A percentile compares a stretch with the other conserved stretches of the same genome.
phyloP scores from a whole-genome alignment of 1,140 invertebrate species.

The Bombyx mandarina region DNA sequence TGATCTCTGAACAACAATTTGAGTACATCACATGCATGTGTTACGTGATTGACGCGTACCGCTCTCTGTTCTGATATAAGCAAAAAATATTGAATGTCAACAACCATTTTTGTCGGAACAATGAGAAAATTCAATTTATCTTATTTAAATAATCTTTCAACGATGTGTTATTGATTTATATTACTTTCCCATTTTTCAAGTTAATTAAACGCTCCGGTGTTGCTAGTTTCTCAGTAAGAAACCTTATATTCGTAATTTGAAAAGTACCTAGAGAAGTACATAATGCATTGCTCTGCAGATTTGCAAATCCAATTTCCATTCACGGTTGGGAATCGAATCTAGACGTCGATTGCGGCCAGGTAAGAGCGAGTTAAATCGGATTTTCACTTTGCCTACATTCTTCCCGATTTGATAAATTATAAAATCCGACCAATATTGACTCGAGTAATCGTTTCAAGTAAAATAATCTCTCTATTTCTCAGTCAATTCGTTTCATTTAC shows the following conservation, averaged over 20 bases:
- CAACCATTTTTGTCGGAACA: slow-evolving; percentile 8
- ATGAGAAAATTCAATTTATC: too few relatives aligned
- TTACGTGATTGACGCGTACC: slow-evolving; percentile 45
- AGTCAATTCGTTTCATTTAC: too few relatives aligned
- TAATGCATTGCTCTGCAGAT: slow-evolving; percentile 49
- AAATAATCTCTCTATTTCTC: too few relatives aligned
- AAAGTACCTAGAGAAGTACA: slow-evolving; percentile 32
- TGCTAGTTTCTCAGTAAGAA: slow-evolving; percentile 1
- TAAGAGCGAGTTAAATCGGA: slow-evolving; percentile 45
- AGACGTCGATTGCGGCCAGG: slow-evolving; percentile 50
- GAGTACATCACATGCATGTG: slow-evolving; percentile 41
- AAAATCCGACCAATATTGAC: slow-evolving; percentile 6
- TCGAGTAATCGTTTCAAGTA: too few relatives aligned
- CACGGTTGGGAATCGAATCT: slow-evolving; percentile 44
- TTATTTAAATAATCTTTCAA: too few relatives aligned
- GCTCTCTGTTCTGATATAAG: slow-evolving; percentile 15
- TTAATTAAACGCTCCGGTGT: not conserved
- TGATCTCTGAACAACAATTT: slow-evolving; percentile 43
- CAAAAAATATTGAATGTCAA: slow-evolving; percentile 29
- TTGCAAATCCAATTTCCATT: slow-evolving; percentile 56
- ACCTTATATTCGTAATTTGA: slow-evolving; percentile 23
- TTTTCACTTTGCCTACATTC: slow-evolving; percentile 45
- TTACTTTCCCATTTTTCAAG: not conserved
- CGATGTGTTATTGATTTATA: too few relatives aligned
- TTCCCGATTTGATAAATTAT: slow-evolving; percentile 32